Base-by-base conservation (phyloP, 2,797 vertebrate genomes). In the Acrossocheilus wenchowensis region DNA sequence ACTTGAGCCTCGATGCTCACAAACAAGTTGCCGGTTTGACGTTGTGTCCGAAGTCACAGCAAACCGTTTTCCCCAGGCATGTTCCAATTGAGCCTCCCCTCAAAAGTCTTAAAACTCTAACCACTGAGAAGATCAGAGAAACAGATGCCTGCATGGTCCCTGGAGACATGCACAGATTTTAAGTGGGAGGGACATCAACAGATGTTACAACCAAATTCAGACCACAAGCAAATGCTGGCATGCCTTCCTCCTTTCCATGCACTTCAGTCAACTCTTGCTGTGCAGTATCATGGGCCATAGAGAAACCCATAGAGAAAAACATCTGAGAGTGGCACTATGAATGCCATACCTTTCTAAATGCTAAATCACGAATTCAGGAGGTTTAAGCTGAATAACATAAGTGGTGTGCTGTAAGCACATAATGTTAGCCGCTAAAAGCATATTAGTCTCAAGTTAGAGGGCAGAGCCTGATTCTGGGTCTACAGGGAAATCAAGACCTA, bases 141-240 rank as follows among this genome's bases (percentile, higher is more conserved):
- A 66, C 82, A 87, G 77, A 87, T 86, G 78, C 68, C 17, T 78
- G 36, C 34, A 66, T 19, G 19, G 43, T 74, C 78, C 85, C 71
- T 75, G 43, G 71, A 86, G 85, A 86, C 85, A 54, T 34, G 26
- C 12, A 57, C 41, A 72, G 41, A n/a, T 62, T 62, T 66, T 52
- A 81, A 80, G 43, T 45, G 69, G 78, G 78, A 73, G 84, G 78
- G 26, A 39, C 43, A 64, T 71, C 41, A 54, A 85, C 69, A 88
- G 87, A 81, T 88, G 83, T 82, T 81, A 81, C 69, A 81, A 86
- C 39, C 78, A 81, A 75, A 81, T 41, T 62, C 84, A 74, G 84
- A 48, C 68, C 78, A 80, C 84, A 86, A 74, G 30, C 69, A 81
- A 73, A 81, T 81, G 77, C 72, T 52, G 48, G 17, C 19, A 57